Percentiles rank a stretch among this genome's conserved stretches.
Conservation (phyloP, 1,140 invertebrate species). For the Calycopis cecrops region DNA sequence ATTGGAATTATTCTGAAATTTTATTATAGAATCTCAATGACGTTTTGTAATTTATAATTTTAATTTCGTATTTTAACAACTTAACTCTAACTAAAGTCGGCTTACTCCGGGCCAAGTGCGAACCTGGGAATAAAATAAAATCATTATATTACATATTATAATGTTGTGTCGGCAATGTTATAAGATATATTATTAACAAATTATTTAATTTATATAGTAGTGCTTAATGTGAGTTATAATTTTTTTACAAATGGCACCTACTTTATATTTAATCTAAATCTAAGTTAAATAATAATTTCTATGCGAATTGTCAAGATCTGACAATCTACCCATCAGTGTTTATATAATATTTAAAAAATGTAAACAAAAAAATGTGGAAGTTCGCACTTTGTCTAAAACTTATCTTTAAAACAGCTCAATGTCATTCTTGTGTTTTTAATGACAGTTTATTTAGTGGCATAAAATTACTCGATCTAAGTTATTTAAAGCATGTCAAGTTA, state of each 20-base stretch:
- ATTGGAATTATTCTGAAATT: slow-evolving; percentile 29
- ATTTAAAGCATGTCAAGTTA: slow-evolving; percentile 15
- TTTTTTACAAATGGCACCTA: no score
- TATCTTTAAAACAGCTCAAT: slow-evolving; percentile 41
- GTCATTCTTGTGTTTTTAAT: slow-evolving; percentile 65
- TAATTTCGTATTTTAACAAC: slow-evolving; percentile 22
- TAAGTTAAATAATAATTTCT: background rate
- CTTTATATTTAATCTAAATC: no score
- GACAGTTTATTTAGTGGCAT: slow-evolving; percentile 29
- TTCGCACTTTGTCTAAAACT: slow-evolving; percentile 7
- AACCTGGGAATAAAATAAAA: background rate
- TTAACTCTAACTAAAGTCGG: background rate
- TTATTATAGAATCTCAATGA: slow-evolving; percentile 29
- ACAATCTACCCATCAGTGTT: background rate
- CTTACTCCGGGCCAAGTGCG: background rate
- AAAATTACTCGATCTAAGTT: slow-evolving; percentile 24
- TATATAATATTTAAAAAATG: no score
- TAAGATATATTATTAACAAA: no score
- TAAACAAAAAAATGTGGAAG: no score
- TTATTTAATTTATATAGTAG: no score
- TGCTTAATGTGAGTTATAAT: no score
- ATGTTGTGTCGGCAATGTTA: no score
- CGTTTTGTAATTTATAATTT: slow-evolving; percentile 35
- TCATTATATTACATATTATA: no score
- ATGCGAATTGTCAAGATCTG: background rate